Percentiles rank a stretch among this genome's conserved stretches.
Evolutionary conservation across 2,888 invertebrate species (phyloP).

Genomic region (Ptychoptera albimana): DNA sequence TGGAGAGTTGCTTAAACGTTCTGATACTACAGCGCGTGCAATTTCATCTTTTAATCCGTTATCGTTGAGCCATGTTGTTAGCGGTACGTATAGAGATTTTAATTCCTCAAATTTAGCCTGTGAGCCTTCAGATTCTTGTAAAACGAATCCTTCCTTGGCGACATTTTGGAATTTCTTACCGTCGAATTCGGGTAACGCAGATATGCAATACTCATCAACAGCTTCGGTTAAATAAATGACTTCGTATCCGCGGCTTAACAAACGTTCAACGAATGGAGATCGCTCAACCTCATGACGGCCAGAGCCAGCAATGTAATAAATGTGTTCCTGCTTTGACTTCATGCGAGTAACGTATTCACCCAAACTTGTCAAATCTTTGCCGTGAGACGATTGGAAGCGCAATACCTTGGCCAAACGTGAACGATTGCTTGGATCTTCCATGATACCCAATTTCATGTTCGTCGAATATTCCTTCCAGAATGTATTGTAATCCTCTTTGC

Average conservation of each 20-base stretch:
- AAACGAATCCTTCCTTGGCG: conserved; percentile 90
- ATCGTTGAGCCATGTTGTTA: conserved; percentile 79
- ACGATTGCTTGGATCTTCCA: conserved; percentile 95
- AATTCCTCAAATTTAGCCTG: conserved; percentile 64
- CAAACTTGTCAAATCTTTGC: conserved; percentile 51
- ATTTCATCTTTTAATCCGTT: conserved; percentile 63
- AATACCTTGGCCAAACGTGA: conserved; percentile 90
- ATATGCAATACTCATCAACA: conserved; percentile 95
- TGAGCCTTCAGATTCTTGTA: conserved; percentile 53
- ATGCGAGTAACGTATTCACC: conserved; percentile 86
- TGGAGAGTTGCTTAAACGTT: conserved; percentile 79
- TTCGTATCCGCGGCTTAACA: conserved; percentile 87
- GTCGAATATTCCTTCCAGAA: conserved; percentile 99
- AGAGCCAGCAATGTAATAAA: conserved; percentile 92
- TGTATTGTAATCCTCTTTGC: conserved; percentile 70
- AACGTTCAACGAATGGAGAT: conserved; percentile 91
- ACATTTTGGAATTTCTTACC: conserved; percentile 99
- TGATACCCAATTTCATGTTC: conserved; percentile 89
- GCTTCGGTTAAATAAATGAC: conserved; percentile 89
- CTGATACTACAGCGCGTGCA: conserved; percentile 69
- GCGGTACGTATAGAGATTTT: conserved; percentile 68
- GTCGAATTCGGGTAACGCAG: conserved; percentile 93
- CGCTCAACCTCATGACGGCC: conserved; percentile 69
- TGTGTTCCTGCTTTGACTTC: conserved; percentile 86
- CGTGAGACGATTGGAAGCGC: conserved; percentile 71